Evolutionary conservation across 1,140 invertebrate genomes (phyloP), one percentile per base, ranked within the genome.

Genomic region (Polypedilum pembai): DNA sequence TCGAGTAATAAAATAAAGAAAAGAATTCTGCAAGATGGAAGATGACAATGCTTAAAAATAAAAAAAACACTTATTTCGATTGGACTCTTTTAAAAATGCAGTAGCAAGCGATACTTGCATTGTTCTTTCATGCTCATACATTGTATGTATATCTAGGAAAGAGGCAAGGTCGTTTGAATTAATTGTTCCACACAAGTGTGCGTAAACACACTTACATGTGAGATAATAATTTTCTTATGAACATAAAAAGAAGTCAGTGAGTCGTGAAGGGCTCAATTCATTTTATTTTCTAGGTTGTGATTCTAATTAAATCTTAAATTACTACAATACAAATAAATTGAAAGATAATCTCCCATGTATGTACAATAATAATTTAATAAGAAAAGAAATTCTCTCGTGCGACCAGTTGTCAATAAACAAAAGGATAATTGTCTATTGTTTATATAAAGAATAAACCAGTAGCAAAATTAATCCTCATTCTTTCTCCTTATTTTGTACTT

Each of bases 141-240:
- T 33, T 33, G 24, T 33, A 33, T 33, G 5, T 33, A 56, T 56
- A n/a, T 56, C 45, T 56, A 56, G 45, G 12, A 56, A 56, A 56
- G 10, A 4, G n/a, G 10, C 45, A 56, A 56, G 45, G 45, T 56
- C 45, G 45, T 56, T 56, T 56, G 12, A n/a, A 4, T 56, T 56
- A 56, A 56, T 56, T 56, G 45, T 56, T 56, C 45, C 45, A 56
- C 45, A 56, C 45, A 56, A 45, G 45, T 56, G 45, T 56, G 45
- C 45, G 45, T 56, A 56, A 12, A 56, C 15, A 33, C 5, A 33
- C 24, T 5, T 33, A 33, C 24, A 56, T 56, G 45, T 12, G 12
- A 56, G 45, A 56, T 56, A 56, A 56, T 56, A 15, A n/a, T 56
- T 15, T n/a, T 56, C 24, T 33, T 33, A 33, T 33, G 8, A 45